A percentile compares a stretch with the other conserved stretches of the same genome.
Conservation (phyloP, 1,140 invertebrate species). For the Nasonia giraulti region DNA sequence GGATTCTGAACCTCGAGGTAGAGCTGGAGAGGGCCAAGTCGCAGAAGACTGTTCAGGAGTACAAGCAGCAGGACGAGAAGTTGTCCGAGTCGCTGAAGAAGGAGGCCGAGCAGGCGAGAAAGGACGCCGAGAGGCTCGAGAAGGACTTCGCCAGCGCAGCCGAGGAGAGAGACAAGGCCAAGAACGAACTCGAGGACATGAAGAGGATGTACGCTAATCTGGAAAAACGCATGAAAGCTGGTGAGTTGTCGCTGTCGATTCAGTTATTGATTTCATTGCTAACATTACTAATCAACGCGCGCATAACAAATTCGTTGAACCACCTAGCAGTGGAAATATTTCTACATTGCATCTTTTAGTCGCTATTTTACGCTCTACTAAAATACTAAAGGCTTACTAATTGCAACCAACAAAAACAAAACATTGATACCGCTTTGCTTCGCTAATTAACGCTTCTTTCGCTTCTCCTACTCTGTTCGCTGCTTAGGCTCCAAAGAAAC, state of each 20-base stretch:
- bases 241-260: constrained; percentile 52
- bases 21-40: constrained; percentile 82
- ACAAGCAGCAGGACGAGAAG: constrained; percentile 78
- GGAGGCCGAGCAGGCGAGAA: constrained; percentile 84
- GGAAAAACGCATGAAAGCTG: constrained; percentile 78
- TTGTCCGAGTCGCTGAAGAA: constrained; percentile 78
- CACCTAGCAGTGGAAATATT: too few relatives aligned
- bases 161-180: constrained; percentile 84
- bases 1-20: constrained; percentile 85
- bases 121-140: constrained; percentile 86
- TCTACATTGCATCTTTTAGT: too few relatives aligned
- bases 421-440: neutral
- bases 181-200: constrained; percentile 85
- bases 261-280: too few relatives aligned
- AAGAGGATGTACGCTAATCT: constrained; percentile 84
- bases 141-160: constrained; percentile 84
- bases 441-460: constrained; percentile 20
- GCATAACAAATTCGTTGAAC: too few relatives aligned
- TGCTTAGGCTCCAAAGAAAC: constrained; percentile 23
- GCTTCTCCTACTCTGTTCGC: constrained; percentile 20
- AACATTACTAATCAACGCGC: too few relatives aligned
- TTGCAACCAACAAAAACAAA: neutral
- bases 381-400: neutral
- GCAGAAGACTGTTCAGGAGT: constrained; percentile 70
- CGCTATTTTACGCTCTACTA: neutral